Conservation (phyloP, 2,797 vertebrate genomes). For the Diglossa cyanea region DNA sequence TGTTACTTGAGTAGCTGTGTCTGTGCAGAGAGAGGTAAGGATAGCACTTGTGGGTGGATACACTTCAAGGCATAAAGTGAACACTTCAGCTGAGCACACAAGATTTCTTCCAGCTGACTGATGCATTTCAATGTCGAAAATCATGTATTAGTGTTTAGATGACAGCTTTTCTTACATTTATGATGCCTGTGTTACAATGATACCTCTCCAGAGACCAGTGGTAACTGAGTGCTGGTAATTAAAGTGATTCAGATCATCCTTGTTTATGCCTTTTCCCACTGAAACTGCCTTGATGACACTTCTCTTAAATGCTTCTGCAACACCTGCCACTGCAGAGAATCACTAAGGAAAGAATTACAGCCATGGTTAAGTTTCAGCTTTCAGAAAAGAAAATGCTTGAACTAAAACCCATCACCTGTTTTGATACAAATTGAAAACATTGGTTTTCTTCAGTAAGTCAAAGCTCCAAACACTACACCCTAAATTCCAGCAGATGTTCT, state of each 20-base stretch:
- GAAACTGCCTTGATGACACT: neutral
- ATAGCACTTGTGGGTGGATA: rapidly evolving
- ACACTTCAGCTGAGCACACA: neutral
- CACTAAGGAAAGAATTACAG: neutral
- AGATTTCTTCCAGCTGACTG: neutral
- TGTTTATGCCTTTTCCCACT: neutral
- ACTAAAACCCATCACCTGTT: neutral
- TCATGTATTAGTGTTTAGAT: neutral
- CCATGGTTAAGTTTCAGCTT: neutral
- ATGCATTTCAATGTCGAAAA: neutral
- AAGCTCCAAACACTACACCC: neutral
- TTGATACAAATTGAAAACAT: neutral
- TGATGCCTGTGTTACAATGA: neutral
- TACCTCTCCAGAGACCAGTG: neutral
- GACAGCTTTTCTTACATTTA: neutral
- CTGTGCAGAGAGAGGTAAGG: neutral
- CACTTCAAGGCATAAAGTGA: neutral
- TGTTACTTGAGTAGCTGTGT: neutral
- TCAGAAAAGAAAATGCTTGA: neutral
- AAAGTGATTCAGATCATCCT: neutral
- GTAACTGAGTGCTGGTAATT: neutral
- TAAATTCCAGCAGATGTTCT: neutral
- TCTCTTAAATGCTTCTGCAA: neutral
- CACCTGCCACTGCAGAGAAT: slow-evolving; percentile 2
- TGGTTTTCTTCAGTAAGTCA: neutral